Evolutionary conservation across 2,888 invertebrate species (phyloP), one percentile per base, ranked within the genome.

Genomic region (Cephonodes hylas): DNA sequence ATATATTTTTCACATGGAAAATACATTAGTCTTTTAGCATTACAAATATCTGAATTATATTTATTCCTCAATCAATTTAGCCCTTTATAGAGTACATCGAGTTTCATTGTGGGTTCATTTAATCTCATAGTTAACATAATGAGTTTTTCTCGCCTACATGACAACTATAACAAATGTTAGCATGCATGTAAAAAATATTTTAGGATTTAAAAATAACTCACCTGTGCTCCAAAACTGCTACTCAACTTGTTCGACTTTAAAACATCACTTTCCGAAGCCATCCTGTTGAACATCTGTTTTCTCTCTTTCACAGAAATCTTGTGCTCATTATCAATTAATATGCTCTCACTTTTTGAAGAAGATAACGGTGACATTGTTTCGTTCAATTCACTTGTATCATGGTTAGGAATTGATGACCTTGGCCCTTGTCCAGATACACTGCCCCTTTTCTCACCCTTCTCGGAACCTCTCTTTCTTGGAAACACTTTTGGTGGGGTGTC

Each of bases 241-340:
- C 81, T 75, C 1, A 78, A 62, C 71, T 86, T 87, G 61, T 84
- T 85, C 42, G 94, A 91, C 72, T 94, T 94, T 66, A 93, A 89
- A 38, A 93, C 93, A 80, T 94, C 94, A 78, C 95, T 95, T 76
- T 97, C 96, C 0, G 97, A 97, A 60, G 97, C 97, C 94, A 98
- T 95, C 72, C 96, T 94, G 86, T 99, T 98, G 84, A 98, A 97
- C 90, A 97, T 97, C 89, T 97, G 96, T 77, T 97, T 97, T 65
- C 97, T 94, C 85, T 99, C 98, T 81, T 97, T 97, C 8, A 99
- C 98, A 76, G 97, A 98, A 67, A 98, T 95, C 76, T 95, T 93
- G 73, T 94, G 94, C 74, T 95, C 95, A 64, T 88, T 91, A 23
- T 92, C 93, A 20, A 86, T 70, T 23, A 91, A 67, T 86, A 88